A percentile compares a stretch with the other conserved stretches of the same genome.
Evolutionary conservation across 2,888 invertebrate species (phyloP).

Genomic region (Calameuta filiformis): DNA sequence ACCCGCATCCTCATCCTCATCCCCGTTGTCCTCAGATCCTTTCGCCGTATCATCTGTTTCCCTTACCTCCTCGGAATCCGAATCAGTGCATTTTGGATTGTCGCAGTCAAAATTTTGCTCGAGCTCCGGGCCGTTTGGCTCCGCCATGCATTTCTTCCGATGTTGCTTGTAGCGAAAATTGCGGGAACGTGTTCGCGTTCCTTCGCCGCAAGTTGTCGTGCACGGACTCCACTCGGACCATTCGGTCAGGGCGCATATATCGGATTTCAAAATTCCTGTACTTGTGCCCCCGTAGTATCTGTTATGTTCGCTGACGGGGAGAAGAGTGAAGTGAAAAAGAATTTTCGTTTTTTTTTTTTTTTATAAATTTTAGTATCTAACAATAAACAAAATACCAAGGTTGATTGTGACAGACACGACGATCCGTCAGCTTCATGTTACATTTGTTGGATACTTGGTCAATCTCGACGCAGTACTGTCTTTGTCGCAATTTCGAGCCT

Average conservation of each 20-base stretch:
- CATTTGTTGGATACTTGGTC: slow-evolving; percentile 76
- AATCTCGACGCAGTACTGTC: slow-evolving; percentile 71
- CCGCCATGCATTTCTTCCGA: slow-evolving; percentile 50
- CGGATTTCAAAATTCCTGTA: slow-evolving; percentile 41
- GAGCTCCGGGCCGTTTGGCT: slow-evolving; percentile 36
- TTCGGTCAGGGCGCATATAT: slow-evolving; percentile 76
- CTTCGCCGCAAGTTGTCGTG: slow-evolving; percentile 89
- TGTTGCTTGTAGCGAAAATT: slow-evolving; percentile 70
- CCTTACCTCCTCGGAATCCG: slow-evolving; percentile 65
- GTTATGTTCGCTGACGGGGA: background rate
- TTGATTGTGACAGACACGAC: slow-evolving; percentile 42
- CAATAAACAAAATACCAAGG: slow-evolving; percentile 47
- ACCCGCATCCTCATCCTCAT: slow-evolving; percentile 27
- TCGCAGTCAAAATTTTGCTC: slow-evolving; percentile 54
- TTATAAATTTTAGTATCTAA: background rate
- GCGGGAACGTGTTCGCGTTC: slow-evolving; percentile 81
- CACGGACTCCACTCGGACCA: slow-evolving; percentile 87
- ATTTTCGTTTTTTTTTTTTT: background rate
- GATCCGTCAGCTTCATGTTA: slow-evolving; percentile 42
- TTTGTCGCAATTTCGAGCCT: slow-evolving; percentile 82
- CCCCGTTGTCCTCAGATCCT: slow-evolving; percentile 21
- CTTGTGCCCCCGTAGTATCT: background rate
- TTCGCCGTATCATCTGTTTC: background rate
- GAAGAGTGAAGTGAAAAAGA: background rate
- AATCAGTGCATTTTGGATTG: slow-evolving; percentile 45